These are phyloP conservation scores for Aldabrachelys gigantea DNA, from an alignment of 2,113 vertebrate genomes.

Conservation along the genomic window DNA sequence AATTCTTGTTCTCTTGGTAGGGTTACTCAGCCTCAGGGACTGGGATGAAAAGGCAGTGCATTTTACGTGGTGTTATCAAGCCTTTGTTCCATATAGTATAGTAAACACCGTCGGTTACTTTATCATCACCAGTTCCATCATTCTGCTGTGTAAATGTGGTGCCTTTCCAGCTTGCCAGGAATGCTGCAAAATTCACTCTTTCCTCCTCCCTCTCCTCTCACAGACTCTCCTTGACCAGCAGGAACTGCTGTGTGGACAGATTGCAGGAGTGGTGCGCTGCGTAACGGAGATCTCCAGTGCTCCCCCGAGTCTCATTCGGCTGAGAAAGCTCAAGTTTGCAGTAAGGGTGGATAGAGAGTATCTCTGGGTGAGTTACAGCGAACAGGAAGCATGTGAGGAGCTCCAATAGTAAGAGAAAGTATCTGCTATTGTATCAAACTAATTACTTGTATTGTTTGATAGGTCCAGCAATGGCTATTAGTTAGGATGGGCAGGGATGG, in stretches of 20 bases:
- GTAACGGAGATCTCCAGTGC: constrained; percentile 77
- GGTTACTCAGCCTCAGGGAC: neutral
- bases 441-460: neutral
- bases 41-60: neutral
- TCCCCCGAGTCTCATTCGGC: constrained; percentile 76
- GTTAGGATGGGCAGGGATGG: no score
- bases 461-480: rapidly evolving
- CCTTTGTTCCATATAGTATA: neutral
- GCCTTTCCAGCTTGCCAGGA: neutral
- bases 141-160: neutral
- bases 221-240: constrained; percentile 84
- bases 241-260: constrained; percentile 88
- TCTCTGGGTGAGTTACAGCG: constrained; percentile 82
- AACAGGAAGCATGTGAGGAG: neutral
- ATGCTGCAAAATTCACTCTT: neutral
- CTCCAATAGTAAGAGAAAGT: rapidly evolving
- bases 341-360: constrained; percentile 77
- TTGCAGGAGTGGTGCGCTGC: constrained; percentile 85
- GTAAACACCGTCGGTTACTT: no score
- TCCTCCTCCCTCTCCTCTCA: neutral
- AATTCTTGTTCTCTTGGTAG: neutral
- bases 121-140: neutral
- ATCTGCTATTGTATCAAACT: neutral
- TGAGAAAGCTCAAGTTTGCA: constrained; percentile 85
- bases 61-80: neutral